These are phyloP conservation scores for Perca fluviatilis DNA, from an alignment of 2,113 vertebrate genomes.

Conservation along the genomic window DNA sequence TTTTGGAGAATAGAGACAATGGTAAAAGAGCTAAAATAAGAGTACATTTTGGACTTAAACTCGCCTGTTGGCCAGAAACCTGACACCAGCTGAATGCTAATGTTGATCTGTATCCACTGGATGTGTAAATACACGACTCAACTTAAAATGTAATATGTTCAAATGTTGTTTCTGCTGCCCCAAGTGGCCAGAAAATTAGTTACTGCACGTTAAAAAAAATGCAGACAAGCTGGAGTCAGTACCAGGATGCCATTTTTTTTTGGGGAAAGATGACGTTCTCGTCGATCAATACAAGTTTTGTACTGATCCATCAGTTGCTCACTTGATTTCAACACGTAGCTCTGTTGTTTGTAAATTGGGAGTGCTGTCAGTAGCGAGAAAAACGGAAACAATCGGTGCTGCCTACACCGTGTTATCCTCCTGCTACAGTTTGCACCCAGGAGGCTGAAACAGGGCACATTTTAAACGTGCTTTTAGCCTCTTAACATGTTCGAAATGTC, in stretches of 20 bases:
- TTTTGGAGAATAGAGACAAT: constrained; percentile 6
- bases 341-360: too few relatives aligned
- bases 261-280: neutral
- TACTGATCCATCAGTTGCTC: constrained; percentile 10
- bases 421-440: too few relatives aligned
- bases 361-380: too few relatives aligned
- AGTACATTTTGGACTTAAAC: neutral
- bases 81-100: neutral
- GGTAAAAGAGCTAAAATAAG: neutral
- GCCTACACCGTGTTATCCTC: too few relatives aligned
- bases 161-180: too few relatives aligned
- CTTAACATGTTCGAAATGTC: too few relatives aligned
- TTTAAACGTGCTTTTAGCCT: too few relatives aligned
- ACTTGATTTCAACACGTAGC: too few relatives aligned
- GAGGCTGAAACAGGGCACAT: too few relatives aligned
- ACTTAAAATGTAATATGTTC: neutral
- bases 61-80: neutral
- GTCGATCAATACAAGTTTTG: neutral
- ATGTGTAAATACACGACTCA: neutral
- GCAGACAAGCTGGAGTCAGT: neutral
- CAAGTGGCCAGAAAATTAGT: too few relatives aligned
- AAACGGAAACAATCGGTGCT: too few relatives aligned
- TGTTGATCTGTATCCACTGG: neutral
- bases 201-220: too few relatives aligned
- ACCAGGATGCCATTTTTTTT: neutral